phyloP scores from a whole-genome alignment of 2,888 invertebrate genomes.

The Encarsia formosa region DNA sequence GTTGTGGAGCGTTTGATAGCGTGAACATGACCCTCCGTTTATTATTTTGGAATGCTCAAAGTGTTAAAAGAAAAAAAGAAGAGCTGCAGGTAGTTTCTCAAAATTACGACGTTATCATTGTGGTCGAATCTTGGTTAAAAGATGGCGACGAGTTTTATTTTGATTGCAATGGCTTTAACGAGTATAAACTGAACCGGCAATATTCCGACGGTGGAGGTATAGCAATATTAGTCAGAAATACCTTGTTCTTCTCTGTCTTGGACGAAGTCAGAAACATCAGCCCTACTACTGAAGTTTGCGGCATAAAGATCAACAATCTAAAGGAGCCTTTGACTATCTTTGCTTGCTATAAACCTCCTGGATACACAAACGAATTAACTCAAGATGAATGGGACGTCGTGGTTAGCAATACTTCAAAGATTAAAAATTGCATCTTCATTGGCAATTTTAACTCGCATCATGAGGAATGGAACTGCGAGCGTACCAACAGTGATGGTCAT shows the following conservation, averaged over 20 bases:
- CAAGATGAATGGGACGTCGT: constrained; percentile 1
- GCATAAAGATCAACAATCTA: not conserved
- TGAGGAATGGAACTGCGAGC: constrained; percentile 8
- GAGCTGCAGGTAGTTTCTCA: not conserved
- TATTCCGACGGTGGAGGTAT: constrained; percentile 5
- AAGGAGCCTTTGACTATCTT: not conserved
- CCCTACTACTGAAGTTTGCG: not conserved
- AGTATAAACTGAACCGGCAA: not conserved
- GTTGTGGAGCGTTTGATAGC: too few relatives aligned
- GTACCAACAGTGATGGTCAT: constrained; percentile 8
- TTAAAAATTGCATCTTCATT: not conserved
- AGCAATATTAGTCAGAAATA: constrained; percentile 2
- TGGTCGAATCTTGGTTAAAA: constrained; percentile 11
- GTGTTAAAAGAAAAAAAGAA: too few relatives aligned
- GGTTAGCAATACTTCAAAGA: not conserved
- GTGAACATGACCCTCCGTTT: too few relatives aligned
- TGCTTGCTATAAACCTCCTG: constrained; percentile 3
- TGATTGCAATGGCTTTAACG: too few relatives aligned
- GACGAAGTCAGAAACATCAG: too few relatives aligned
- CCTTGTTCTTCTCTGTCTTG: not conserved
- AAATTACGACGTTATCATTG: not conserved
- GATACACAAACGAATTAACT: not conserved
- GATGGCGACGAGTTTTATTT: too few relatives aligned
- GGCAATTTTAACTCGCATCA: constrained; percentile 19
- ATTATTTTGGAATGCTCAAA: too few relatives aligned